A percentile compares a stretch with the other conserved stretches of the same genome.
These are phyloP conservation scores for Hemicentrotus pulcherrimus DNA, from an alignment of 35 echinoderm and acorn worm genomes.

Conservation along the genomic window DNA sequence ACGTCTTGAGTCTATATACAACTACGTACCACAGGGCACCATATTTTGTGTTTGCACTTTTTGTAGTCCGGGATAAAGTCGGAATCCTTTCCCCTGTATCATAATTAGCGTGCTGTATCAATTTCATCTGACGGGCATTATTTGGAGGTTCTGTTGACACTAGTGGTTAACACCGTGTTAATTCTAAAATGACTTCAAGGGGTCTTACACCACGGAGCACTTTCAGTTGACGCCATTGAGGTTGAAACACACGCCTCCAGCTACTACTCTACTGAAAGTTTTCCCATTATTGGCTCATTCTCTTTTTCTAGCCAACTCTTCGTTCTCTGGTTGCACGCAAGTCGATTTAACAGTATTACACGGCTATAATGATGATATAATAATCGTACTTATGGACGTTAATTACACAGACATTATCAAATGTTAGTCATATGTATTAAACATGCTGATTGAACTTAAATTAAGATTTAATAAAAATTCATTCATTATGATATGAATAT, in stretches of 20 bases:
- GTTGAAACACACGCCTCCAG: slow-evolving; percentile 1
- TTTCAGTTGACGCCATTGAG: not conserved
- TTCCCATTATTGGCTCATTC: not conserved
- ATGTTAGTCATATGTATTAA: too few species aligned
- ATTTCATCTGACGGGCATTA: slow-evolving; percentile 14
- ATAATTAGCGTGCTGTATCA: slow-evolving; percentile 27
- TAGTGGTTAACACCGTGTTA: slow-evolving; percentile 30
- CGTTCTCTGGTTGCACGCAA: not conserved
- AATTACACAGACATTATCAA: too few species aligned
- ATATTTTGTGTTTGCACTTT: not conserved
- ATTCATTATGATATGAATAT: too few species aligned
- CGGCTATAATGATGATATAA: too few species aligned
- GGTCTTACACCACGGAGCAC: not conserved
- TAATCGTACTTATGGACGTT: too few species aligned
- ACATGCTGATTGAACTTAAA: too few species aligned
- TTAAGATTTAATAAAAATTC: too few species aligned
- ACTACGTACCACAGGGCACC: not conserved
- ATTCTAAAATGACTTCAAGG: slow-evolving; percentile 41
- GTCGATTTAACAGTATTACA: not conserved
- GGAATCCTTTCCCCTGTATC: not conserved
- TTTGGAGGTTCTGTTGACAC: slow-evolving; percentile 17
- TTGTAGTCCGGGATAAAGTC: not conserved
- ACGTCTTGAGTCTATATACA: not conserved
- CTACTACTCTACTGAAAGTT: not conserved
- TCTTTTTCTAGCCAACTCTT: not conserved